phyloP scores from a whole-genome alignment of 2,888 invertebrate species.

The Heteromyza rotundicornis region DNA sequence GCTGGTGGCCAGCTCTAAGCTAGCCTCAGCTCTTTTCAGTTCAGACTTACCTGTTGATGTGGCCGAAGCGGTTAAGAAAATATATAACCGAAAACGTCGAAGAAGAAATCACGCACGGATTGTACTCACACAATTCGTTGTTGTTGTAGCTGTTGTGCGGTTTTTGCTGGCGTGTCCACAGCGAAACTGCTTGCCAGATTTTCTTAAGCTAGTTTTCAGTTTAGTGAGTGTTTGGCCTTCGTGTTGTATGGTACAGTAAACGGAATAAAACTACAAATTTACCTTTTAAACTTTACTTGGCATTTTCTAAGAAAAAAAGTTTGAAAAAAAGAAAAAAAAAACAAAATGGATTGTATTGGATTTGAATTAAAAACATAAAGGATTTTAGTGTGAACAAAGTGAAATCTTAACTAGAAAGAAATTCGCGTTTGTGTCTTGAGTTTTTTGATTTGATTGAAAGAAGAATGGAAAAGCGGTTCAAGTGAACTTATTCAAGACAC shows the following conservation, averaged over 20 bases:
- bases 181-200: constrained; percentile 32
- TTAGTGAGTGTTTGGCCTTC: constrained; percentile 63
- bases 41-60: no score
- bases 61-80: constrained; percentile 29
- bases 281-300: no score
- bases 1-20: no score
- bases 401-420: neutral
- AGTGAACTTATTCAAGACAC: no score
- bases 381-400: neutral
- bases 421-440: neutral
- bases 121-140: no score
- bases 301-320: constrained; percentile 1
- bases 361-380: neutral
- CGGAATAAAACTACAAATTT: constrained; percentile 29
- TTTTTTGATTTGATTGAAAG: neutral
- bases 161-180: neutral
- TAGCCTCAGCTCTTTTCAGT: no score
- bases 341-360: neutral
- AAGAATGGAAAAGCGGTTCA: no score
- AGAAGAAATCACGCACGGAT: no score
- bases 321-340: neutral
- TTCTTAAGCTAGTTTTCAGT: constrained; percentile 59
- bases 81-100: no score
- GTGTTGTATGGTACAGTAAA: constrained; percentile 61
- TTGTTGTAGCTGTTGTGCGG: no score